phyloP scores from a whole-genome alignment of 2,113 vertebrate genomes.

The Notechis scutatus region DNA sequence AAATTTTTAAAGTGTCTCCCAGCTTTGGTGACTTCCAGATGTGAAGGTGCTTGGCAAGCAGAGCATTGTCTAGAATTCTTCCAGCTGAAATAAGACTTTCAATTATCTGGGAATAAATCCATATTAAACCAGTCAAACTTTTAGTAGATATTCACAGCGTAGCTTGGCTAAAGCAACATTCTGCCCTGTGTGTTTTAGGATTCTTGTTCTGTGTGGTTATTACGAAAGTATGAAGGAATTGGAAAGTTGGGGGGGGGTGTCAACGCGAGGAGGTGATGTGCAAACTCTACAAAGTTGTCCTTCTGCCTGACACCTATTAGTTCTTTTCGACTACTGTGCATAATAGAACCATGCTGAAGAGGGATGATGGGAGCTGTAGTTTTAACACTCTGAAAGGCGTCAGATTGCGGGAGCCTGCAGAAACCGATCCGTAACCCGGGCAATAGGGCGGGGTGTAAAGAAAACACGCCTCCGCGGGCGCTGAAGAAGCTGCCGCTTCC shows the following conservation, averaged over 20 bases:
- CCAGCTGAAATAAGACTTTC: not conserved
- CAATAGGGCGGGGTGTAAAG: not conserved
- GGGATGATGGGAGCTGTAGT: not conserved
- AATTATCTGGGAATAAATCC: not conserved
- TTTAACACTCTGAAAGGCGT: not conserved
- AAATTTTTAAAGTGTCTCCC: not conserved
- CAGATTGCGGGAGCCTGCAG: not conserved
- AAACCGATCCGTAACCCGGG: not conserved
- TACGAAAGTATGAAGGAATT: not conserved
- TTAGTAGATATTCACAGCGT: not conserved
- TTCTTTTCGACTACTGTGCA: not conserved
- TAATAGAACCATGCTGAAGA: not conserved
- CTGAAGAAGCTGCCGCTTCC: too few species aligned
- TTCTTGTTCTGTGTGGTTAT: not conserved
- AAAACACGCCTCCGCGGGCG: not conserved
- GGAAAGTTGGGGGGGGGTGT: not conserved
- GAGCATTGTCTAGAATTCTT: not conserved
- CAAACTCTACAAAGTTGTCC: not conserved
- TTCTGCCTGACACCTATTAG: not conserved
- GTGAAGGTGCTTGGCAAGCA: not conserved
- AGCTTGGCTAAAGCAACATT: not conserved
- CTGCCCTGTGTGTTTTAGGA: too few species aligned
- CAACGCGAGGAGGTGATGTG: not conserved
- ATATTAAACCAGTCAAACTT: not conserved
- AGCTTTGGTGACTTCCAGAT: not conserved